phyloP scores from a whole-genome alignment of 2,113 vertebrate species.

The Andinoacara biseriatus region DNA sequence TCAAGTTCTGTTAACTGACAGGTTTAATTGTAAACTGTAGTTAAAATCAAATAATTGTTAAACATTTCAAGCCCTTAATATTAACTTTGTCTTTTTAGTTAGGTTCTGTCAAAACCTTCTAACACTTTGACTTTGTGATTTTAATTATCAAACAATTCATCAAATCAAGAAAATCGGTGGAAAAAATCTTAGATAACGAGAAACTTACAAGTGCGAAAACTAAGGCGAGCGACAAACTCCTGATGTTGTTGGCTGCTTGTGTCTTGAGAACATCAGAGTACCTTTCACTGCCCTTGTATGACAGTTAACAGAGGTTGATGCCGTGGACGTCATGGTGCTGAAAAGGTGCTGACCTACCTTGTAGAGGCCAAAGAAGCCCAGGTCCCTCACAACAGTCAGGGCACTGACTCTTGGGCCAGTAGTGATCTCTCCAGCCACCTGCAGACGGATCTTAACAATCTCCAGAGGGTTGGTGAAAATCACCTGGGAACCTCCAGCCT shows the following conservation, averaged over 20 bases:
- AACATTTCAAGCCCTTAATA: neutral
- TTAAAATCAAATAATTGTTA: neutral
- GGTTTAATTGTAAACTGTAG: neutral
- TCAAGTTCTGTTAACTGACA: neutral
- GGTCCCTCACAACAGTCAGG: constrained; percentile 88
- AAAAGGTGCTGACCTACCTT: constrained; percentile 86
- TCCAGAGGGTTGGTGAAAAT: constrained; percentile 99
- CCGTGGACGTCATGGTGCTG: constrained; percentile 39
- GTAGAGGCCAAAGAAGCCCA: constrained; percentile 97
- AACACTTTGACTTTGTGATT: neutral
- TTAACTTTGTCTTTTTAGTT: constrained; percentile 1
- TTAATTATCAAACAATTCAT: neutral
- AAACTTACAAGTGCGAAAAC: neutral
- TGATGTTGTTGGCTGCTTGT: neutral
- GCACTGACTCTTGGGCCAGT: constrained; percentile 94
- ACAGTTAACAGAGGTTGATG: constrained; percentile 45
- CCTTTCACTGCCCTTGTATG: constrained; percentile 62
- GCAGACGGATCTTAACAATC: constrained; percentile 98
- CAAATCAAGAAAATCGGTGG: neutral
- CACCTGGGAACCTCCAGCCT: constrained; percentile 98
- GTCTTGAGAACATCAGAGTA: neutral
- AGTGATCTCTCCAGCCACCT: constrained; percentile 98
- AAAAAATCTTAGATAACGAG: neutral
- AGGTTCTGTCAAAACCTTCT: neutral
- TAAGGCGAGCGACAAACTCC: neutral